Evolutionary conservation across 2,888 invertebrate genomes (phyloP).

Genomic region (Drosophila imparisetae): DNA sequence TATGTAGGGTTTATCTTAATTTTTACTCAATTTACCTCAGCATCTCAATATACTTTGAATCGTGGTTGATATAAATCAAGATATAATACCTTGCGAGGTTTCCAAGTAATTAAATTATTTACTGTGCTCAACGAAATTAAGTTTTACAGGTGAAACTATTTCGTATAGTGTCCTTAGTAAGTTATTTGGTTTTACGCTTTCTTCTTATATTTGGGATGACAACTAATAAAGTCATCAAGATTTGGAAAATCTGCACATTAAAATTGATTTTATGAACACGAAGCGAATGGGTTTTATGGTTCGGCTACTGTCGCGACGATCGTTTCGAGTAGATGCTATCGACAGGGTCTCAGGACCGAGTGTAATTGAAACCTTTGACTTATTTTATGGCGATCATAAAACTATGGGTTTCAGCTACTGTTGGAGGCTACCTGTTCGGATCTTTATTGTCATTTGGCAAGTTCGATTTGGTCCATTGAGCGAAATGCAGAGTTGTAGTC

Average conservation of each 20-base stretch:
- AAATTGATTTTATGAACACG: conserved; percentile 57
- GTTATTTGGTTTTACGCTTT: conserved; percentile 3
- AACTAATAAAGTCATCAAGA: conserved; percentile 66
- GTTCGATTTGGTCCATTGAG: conserved; percentile 62
- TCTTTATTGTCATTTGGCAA: conserved; percentile 47
- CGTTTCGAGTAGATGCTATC: conserved; percentile 40
- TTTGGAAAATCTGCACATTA: conserved; percentile 40
- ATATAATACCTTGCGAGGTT: neutral
- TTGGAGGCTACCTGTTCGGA: conserved; percentile 37
- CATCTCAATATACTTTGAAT: neutral
- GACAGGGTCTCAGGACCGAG: conserved; percentile 24
- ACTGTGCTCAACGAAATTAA: neutral
- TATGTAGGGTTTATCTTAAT: too few species aligned
- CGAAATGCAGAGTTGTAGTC: conserved; percentile 37
- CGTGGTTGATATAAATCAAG: neutral
- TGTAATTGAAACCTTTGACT: conserved; percentile 66
- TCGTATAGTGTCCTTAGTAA: neutral
- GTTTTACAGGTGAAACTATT: neutral
- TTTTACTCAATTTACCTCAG: neutral
- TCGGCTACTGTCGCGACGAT: conserved; percentile 47
- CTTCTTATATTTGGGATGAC: conserved; percentile 36
- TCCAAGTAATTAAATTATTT: neutral
- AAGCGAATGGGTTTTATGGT: conserved; percentile 48
- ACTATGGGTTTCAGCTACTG: conserved; percentile 48
- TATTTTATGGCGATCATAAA: conserved; percentile 67